These are phyloP conservation scores for Hoplodrina blanda DNA, from an alignment of 2,888 invertebrate species.

Conservation along the genomic window DNA sequence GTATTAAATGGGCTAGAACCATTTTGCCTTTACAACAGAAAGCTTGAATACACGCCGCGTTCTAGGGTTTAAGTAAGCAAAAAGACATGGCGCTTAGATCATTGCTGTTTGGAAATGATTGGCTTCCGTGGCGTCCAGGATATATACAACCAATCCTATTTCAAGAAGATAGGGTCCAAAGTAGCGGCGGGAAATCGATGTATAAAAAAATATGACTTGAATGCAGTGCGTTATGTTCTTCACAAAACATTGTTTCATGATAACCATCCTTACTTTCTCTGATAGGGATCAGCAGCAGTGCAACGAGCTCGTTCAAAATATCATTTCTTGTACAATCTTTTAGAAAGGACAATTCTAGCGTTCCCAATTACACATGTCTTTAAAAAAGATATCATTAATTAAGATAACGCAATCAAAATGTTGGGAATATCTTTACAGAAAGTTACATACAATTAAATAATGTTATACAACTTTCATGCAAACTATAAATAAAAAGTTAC, in stretches of 20 bases:
- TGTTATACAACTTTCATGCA: constrained; percentile 43
- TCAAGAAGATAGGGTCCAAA: no score
- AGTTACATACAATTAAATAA: constrained; percentile 39
- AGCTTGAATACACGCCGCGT: no score
- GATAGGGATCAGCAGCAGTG: constrained; percentile 28
- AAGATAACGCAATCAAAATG: constrained; percentile 38
- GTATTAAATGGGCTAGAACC: background rate
- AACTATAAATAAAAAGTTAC: constrained; percentile 25
- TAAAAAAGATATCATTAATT: constrained; percentile 12
- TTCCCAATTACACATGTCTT: constrained; percentile 38
- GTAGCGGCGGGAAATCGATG: no score
- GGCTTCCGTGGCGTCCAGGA: no score
- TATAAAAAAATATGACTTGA: background rate
- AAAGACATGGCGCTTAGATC: no score
- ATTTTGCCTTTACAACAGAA: background rate
- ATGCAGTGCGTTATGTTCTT: background rate
- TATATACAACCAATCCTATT: no score
- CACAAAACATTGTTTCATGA: constrained; percentile 3
- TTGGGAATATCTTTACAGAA: constrained; percentile 38
- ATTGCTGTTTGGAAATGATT: no score
- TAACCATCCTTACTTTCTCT: constrained; percentile 24
- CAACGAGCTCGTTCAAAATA: constrained; percentile 27
- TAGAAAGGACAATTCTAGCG: constrained; percentile 43
- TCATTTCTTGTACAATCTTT: constrained; percentile 31
- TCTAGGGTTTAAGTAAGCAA: no score